Evolutionary conservation across 2,797 vertebrate species (phyloP), one percentile per base, ranked within the genome.

Genomic region (Hyperoplus immaculatus): DNA sequence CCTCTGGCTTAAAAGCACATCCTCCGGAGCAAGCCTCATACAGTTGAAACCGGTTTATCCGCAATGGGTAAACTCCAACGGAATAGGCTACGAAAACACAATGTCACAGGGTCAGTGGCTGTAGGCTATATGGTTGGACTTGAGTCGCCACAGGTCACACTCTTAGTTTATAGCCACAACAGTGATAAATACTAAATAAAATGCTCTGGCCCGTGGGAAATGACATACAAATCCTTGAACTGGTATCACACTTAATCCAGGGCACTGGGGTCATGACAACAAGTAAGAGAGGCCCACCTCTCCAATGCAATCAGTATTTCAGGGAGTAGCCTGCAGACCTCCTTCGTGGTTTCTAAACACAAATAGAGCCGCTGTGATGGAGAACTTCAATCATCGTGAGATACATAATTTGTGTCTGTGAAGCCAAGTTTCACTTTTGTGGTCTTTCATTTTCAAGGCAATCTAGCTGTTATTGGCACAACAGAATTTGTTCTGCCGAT

Each of bases 31-130:
- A 63, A 79, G 78, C 21, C 45, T 58, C 60, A 36, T 4, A 72
- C 10, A 62, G 56, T 55, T 29, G n/a, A 75, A 87, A 85, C 55
- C 21, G 13, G 72, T 85, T 79, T 78, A 72, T 29, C 75, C 62
- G 67, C 51, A 59, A 66, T 29, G 29, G 29, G 36, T 29, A 36
- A 75, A n/a, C 36, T 69, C 47, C 55, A 73, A 75, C 57, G 54
- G 59, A 64, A 74, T 18, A 66, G 60, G 47, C 53, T 6, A 36
- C 5, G 46, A 67, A 75, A 39, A 75, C 69, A 80, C 49, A 41
- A 43, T 72, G 57, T 42, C 15, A 42, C 29, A 29, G 29, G 29
- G 72, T 62, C 72, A 59, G 43, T 51, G n/a, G 66, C 29, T 73
- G n/a, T 11, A n/a, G 53, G 67, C 21, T 55, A 46, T n/a, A 66